phyloP scores from a whole-genome alignment of 2,888 invertebrate species.

The Amblyteles armatorius region DNA sequence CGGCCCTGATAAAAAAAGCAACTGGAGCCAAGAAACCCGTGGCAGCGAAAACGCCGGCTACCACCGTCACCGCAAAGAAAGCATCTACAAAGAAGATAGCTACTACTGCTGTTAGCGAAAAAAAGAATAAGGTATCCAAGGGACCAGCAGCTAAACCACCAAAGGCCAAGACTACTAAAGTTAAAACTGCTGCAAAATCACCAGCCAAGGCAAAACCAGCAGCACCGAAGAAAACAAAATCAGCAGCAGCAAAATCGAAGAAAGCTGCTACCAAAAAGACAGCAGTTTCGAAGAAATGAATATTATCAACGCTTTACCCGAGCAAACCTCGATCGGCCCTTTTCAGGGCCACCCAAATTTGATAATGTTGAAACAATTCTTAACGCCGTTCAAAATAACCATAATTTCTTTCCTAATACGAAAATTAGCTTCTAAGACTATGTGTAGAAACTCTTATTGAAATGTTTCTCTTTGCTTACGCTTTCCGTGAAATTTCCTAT shows the following conservation, averaged over 20 bases:
- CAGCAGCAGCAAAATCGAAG: constrained; percentile 36
- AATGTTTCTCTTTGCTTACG: too few relatives aligned
- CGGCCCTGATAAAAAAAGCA: constrained; percentile 52
- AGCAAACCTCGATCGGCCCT: constrained; percentile 46
- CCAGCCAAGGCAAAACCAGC: constrained; percentile 73
- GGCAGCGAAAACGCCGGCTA: constrained; percentile 59
- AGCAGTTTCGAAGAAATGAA: constrained; percentile 57
- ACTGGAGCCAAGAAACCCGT: constrained; percentile 44
- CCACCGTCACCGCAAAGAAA: constrained; percentile 66
- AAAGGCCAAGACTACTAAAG: constrained; percentile 63
- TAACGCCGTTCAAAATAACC: neutral
- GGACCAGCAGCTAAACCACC: constrained; percentile 66
- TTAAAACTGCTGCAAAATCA: constrained; percentile 64
- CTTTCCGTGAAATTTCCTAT: too few relatives aligned
- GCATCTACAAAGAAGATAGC: constrained; percentile 62
- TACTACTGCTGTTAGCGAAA: constrained; percentile 29
- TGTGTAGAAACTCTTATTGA: too few relatives aligned
- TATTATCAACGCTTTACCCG: constrained; percentile 13
- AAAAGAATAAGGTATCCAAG: constrained; percentile 55
- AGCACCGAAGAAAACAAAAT: constrained; percentile 41
- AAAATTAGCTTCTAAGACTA: too few relatives aligned
- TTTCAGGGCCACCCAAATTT: constrained; percentile 58
- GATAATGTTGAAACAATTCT: constrained; percentile 35
- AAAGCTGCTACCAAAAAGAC: constrained; percentile 50
- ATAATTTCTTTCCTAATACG: neutral